Conservation (phyloP, 2,113 vertebrate species). For the Rattus norvegicus region DNA sequence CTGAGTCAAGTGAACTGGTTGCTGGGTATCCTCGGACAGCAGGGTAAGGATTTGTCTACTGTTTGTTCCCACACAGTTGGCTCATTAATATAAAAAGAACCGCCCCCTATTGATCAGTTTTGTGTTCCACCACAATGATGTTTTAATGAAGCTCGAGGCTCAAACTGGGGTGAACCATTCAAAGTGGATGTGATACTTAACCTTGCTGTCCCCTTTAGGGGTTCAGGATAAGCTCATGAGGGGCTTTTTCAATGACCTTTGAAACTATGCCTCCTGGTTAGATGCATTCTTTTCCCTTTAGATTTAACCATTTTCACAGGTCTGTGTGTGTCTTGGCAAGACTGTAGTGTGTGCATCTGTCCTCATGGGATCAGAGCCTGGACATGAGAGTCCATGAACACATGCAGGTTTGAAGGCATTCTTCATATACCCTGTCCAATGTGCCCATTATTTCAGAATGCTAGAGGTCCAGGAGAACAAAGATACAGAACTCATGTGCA, state of each 20-base stretch:
- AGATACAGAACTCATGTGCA: neutral
- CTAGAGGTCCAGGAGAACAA: neutral
- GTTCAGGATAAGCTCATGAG: neutral
- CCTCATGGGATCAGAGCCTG: neutral
- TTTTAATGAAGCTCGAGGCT: slow-evolving; percentile 78
- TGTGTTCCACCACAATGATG: slow-evolving; percentile 53
- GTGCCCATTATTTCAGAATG: neutral
- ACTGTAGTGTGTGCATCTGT: neutral
- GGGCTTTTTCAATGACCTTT: neutral
- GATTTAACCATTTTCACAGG: slow-evolving; percentile 1
- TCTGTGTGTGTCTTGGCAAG: neutral
- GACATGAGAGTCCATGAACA: neutral
- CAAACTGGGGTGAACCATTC: neutral
- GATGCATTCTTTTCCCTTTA: slow-evolving; percentile 18
- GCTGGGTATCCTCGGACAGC: neutral
- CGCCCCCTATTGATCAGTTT: slow-evolving; percentile 74
- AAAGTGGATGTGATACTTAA: slow-evolving; percentile 55
- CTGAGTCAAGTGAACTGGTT: neutral
- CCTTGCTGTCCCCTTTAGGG: slow-evolving; percentile 41
- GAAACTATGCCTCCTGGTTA: neutral
- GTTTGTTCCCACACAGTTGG: slow-evolving; percentile 29
- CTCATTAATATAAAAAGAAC: slow-evolving; percentile 80
- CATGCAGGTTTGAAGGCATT: neutral
- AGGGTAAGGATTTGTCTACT: neutral
- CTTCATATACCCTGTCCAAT: neutral